Percentiles rank a stretch among this genome's conserved stretches.
phyloP scores from a whole-genome alignment of 1,140 invertebrate species.

The Zaprionus davidi region DNA sequence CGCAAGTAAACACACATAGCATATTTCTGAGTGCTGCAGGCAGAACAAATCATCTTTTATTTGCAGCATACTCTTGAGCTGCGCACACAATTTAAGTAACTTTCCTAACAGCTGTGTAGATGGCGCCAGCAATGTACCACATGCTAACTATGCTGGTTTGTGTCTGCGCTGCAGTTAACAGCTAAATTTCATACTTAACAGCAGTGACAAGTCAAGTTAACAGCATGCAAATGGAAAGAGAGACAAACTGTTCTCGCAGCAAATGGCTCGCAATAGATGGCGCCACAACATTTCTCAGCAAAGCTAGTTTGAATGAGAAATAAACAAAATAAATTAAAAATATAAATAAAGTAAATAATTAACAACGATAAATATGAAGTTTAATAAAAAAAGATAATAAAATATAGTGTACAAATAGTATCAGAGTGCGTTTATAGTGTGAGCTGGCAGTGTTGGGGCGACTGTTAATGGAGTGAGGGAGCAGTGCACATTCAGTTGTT shows the following conservation, averaged over 20 bases:
- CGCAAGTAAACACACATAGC: background rate
- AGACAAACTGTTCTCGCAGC: background rate
- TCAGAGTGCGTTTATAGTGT: too few relatives aligned
- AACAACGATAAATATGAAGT: too few relatives aligned
- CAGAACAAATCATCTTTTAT: background rate
- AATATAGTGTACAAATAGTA: too few relatives aligned
- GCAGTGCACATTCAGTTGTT: background rate
- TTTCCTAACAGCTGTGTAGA: background rate
- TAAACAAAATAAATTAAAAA: too few relatives aligned
- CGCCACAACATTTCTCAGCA: background rate
- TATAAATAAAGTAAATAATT: too few relatives aligned
- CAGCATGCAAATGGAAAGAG: background rate
- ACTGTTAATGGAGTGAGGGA: too few relatives aligned
- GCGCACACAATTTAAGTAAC: conserved; percentile 25
- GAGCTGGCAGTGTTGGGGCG: too few relatives aligned
- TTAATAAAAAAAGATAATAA: too few relatives aligned
- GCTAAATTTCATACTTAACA: background rate
- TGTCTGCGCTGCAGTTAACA: background rate
- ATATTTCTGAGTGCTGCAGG: background rate
- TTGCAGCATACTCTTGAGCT: conserved; percentile 26
- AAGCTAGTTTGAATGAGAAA: background rate
- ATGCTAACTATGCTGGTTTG: background rate
- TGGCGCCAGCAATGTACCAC: conserved; percentile 13
- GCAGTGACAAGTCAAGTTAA: background rate
- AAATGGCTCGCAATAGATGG: conserved; percentile 24